Evolutionary conservation across 2,888 invertebrate species (phyloP), one percentile per base, ranked within the genome.

Genomic region (Alentia gelatinosa): DNA sequence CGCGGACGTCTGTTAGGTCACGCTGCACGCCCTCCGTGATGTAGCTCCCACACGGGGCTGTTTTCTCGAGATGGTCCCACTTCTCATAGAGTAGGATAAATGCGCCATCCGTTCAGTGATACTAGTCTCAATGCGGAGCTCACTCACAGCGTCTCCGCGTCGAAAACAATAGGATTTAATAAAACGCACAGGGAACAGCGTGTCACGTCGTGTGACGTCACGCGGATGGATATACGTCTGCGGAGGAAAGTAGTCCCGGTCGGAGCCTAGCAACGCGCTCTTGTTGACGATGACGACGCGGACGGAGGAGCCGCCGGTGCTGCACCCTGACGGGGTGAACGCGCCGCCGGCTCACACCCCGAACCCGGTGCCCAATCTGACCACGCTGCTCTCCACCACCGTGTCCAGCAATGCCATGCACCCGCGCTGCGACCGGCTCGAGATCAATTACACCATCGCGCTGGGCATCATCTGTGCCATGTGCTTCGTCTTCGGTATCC

Each of bases 401-500:
- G 26, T 47, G n/a, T 12, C 47, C 15, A 39, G 79, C 23, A 42
- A 86, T 1, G 47, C 86, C 0, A 42, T 86, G 86, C 7, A 12
- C 0, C 90, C 90, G n/a, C 75, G 35, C 9, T 90, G 90, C 40
- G 39, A 63, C 68, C 84, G 63, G 37, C 42, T 90, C 23, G 39
- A 56, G 30, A 50, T 83, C n/a, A 97, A 97, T 95, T 97, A 97
- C 96, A 97, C 97, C 94, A 97, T 97, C 84, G 96, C 97, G 83
- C 96, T 97, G 39, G 97, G 97, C 91, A 96, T 97, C 91, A 97
- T 98, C 92, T 97, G 97, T 96, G 97, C 97, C 92, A 97, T 97
- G 97, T 97, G 97, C 95, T 97, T 98, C 93, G 97, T 98, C 74
- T 98, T 98, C 96, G 98, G 98, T 92, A 97, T 98, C 93, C 97